Percentiles rank a stretch among this genome's conserved stretches.
Conservation (phyloP, 2,113 vertebrate genomes). For the Peromyscus polionotus region DNA sequence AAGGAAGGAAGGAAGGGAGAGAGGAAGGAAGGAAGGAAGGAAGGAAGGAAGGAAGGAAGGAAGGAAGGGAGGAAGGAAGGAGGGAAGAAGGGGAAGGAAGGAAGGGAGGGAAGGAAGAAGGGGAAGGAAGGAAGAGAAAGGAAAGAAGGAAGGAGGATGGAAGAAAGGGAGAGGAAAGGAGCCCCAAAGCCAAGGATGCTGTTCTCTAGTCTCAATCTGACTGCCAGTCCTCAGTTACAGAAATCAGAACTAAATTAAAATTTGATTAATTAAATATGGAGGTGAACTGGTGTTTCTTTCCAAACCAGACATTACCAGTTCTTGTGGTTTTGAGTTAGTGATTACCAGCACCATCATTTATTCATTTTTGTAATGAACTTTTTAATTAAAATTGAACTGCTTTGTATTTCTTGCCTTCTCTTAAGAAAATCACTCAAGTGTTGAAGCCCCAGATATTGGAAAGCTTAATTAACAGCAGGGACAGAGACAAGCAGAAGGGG, state of each 20-base stretch:
- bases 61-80: too few relatives aligned
- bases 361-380: constrained; percentile 51
- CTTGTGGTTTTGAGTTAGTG: constrained; percentile 54
- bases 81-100: too few relatives aligned
- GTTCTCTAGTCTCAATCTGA: neutral
- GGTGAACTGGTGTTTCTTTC: constrained; percentile 30
- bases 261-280: constrained; percentile 66
- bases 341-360: neutral
- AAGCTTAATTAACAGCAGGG: neutral
- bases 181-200: neutral
- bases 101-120: too few relatives aligned
- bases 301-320: constrained; percentile 41
- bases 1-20: too few relatives aligned
- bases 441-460: neutral
- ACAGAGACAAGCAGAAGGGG: neutral
- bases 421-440: constrained; percentile 63
- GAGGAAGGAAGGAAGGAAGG: neutral
- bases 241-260: constrained; percentile 75
- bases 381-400: constrained; percentile 72
- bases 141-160: too few relatives aligned
- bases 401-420: constrained; percentile 63
- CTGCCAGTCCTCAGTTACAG: constrained; percentile 56
- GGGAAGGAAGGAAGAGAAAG: too few relatives aligned
- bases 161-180: neutral
- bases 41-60: too few relatives aligned